Evolutionary conservation across 2,797 vertebrate genomes (phyloP).

Genomic region (Muscicapa striata): DNA sequence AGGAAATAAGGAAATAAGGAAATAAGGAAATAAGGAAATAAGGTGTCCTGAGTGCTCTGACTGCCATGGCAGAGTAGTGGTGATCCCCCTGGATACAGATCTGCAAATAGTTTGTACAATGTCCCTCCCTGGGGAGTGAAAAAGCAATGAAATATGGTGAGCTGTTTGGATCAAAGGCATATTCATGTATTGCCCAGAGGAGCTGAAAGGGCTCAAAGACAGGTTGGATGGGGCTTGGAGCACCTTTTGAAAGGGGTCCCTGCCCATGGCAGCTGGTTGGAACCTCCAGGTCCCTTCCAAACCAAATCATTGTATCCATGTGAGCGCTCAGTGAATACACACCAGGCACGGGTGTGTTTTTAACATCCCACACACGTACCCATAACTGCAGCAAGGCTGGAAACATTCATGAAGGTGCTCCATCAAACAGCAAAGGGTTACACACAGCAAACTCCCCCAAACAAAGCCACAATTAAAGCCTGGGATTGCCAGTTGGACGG

Average conservation of each 20-base stretch:
- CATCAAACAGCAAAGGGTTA: not conserved
- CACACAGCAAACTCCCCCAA: not conserved
- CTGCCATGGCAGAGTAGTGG: not conserved
- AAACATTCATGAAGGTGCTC: accelerated
- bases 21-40: not conserved
- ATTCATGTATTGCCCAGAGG: not conserved
- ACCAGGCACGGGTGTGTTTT: not conserved
- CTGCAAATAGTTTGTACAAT: not conserved
- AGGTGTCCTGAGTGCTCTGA: not conserved
- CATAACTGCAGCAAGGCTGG: not conserved
- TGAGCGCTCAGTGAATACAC: accelerated
- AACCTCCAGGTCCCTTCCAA: not conserved
- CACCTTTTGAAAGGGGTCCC: not conserved
- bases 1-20: not conserved
- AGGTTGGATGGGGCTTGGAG: not conserved
- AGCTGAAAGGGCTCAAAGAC: not conserved
- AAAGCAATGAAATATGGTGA: not conserved
- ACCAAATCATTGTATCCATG: not conserved
- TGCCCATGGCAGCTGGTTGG: not conserved
- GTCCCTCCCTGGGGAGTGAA: not conserved
- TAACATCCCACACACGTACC: accelerated
- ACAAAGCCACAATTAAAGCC: not conserved
- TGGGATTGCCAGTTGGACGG: not conserved
- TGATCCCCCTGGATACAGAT: not conserved
- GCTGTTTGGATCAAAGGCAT: not conserved